Base-by-base conservation (phyloP, 1,140 invertebrate species). In the Drosophila serrata region DNA sequence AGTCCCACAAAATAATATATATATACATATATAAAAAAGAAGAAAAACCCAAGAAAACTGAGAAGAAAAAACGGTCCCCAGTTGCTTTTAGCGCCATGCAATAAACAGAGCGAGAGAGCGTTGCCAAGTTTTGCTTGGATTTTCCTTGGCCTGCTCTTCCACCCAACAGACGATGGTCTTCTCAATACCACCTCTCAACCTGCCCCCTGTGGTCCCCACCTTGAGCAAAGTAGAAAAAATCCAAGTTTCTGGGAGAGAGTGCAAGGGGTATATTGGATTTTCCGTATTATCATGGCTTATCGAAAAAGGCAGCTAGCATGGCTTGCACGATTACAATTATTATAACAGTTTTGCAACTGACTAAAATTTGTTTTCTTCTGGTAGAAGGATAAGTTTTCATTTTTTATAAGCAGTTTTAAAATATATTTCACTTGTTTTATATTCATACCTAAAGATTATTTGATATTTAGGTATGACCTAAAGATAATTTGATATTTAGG, bases 81-180 rank as follows among this genome's bases (percentile, higher is more conserved):
- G 79, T 86, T 82, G 82, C 82, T 86, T 86, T 87, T 87, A 86
- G 79, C 79, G 82, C 73, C 81, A 77, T 60, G 81, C 81, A 77
- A 81, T 85, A 84, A 84, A 84, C 81, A 84, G 72, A 84, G 81
- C 81, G 67, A 79, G 68, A 82, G 69, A 75, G 58, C 57, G 72
- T 39, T 80, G 81, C 67, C 78, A 86, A 86, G 81, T 68, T 81
- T 86, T 84, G 82, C 59, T 37, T 55, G 74, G 74, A 76, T 86
- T 85, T 85, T 72, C 46, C 55, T 82, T 67, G 61, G 60, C 56
- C 67, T 75, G 39, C 78, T 57, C 45, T 48, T 63, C 19, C 17
- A 51, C 49, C 49, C 61, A 49, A 49, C 27, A 22, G 37, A 68
- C 61, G 43, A 51, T n/a, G 19, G 45, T 31, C 40, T 19, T 6